A percentile compares a stretch with the other conserved stretches of the same genome.
phyloP scores from a whole-genome alignment of 2,113 vertebrate genomes.

The Lontra canadensis region DNA sequence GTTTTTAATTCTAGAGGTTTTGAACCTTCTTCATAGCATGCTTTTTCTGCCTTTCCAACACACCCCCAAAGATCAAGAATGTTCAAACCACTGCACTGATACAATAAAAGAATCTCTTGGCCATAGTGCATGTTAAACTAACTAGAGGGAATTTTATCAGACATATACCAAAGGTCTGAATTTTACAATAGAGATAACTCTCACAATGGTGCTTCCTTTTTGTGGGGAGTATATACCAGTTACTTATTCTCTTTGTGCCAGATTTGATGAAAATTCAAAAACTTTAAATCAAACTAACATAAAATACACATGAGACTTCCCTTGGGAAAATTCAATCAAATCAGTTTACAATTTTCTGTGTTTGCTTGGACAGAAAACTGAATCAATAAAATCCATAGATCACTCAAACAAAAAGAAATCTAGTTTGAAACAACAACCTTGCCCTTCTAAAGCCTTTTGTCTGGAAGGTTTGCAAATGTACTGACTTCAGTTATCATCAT shows the following conservation, averaged over 20 bases:
- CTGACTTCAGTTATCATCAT: neutral
- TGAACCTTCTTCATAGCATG: neutral
- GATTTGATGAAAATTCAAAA: slow-evolving; percentile 46
- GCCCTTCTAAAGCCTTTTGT: neutral
- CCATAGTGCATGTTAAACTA: neutral
- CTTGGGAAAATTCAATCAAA: slow-evolving; percentile 36
- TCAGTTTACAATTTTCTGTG: slow-evolving; percentile 57
- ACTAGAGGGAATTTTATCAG: neutral
- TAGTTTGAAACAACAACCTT: neutral
- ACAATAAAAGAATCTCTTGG: neutral
- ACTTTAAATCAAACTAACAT: slow-evolving; percentile 46
- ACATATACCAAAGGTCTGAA: neutral
- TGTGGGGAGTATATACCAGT: neutral
- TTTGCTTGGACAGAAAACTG: neutral
- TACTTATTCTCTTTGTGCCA: neutral
- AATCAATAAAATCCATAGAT: slow-evolving; percentile 47
- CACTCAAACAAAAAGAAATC: slow-evolving; percentile 31
- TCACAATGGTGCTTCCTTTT: neutral
- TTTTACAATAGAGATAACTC: slow-evolving; percentile 34
- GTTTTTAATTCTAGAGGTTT: neutral
- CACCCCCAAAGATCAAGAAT: neutral
- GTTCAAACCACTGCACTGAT: neutral
- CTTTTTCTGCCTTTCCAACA: neutral
- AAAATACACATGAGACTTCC: slow-evolving; percentile 24
- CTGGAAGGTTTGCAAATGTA: neutral